phyloP scores from a whole-genome alignment of 1,140 invertebrate genomes.

The Drosophila kikkawai region DNA sequence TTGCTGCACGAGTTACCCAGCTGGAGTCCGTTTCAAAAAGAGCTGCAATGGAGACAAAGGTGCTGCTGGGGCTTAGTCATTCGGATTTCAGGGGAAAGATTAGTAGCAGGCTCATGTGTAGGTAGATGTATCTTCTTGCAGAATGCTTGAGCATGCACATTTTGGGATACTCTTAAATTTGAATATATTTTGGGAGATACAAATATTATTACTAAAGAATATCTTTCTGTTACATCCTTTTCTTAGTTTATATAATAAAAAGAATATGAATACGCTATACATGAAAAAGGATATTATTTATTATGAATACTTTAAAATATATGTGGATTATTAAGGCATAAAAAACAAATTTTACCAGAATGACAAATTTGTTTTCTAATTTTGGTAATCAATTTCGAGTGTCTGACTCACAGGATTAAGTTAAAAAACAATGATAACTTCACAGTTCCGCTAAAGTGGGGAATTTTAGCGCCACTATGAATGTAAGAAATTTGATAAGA shows the following conservation, averaged over 20 bases:
- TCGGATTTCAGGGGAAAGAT: constrained; percentile 4
- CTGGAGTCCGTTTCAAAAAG: constrained; percentile 28
- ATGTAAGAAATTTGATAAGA: not conserved
- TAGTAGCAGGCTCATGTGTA: not conserved
- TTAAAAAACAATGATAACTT: not conserved
- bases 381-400: not conserved
- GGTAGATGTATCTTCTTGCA: constrained; percentile 7
- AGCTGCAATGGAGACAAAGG: constrained; percentile 31
- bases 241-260: not conserved
- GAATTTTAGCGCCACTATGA: not conserved
- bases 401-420: constrained; percentile 21
- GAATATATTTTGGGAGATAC: too few relatives aligned
- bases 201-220: too few relatives aligned
- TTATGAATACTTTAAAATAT: too few relatives aligned
- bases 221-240: too few relatives aligned
- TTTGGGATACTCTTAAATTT: not conserved
- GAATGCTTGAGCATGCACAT: not conserved
- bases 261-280: not conserved
- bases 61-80: constrained; percentile 16
- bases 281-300: too few relatives aligned
- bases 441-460: not conserved
- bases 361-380: not conserved
- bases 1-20: constrained; percentile 71
- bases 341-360: not conserved
- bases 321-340: too few relatives aligned